Base-by-base conservation (phyloP, 2,797 vertebrate species). In the Lemur catta region DNA sequence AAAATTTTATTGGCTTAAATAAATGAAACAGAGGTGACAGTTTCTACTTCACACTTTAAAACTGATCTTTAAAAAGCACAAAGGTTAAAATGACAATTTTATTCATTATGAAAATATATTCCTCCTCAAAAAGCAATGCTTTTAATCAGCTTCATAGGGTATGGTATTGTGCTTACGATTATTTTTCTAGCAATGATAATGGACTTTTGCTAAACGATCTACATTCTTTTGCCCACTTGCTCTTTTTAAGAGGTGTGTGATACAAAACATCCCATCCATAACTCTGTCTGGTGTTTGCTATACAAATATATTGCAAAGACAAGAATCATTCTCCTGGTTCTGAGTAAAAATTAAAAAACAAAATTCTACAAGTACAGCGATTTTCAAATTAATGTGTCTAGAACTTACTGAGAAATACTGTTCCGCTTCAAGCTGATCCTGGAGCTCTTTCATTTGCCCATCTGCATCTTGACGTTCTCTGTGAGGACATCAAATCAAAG, bases 371-470 rank as follows among this genome's bases (percentile, higher is more conserved):
- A 85, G 91, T n/a, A 75, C 0, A 55, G 7, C 1, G 50, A 46
- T 84, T 26, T 86, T 72, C 55, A 79, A 95, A 75, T 82, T 28
- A 86, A 91, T 3, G 13, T 52, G 10, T 50, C 48, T 52, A 76
- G 92, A 96, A 98, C 98, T 98, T 98, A 99, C 99, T 4, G 99
- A 99, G 98, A 99, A 99, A 98, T 99, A 99, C 93, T 99, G 99
- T 63, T 99, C 99, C 2, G 99, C 99, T 98, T 99, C 99, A 24
- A 99, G 98, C 97, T 99, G 99, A 97, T 99, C 99, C 97, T 99
- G 99, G 69, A 99, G 98, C 96, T 99, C 99, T 98, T 99, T 99
- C 99, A 99, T 99, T 97, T 99, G 99, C 18, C 99, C 99, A 38
- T 99, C 99, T 65, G 99, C 99, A 97, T 99, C 99, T 78, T 99